Base-by-base conservation (phyloP, 2,113 vertebrate genomes). In the Nibea albiflora region DNA sequence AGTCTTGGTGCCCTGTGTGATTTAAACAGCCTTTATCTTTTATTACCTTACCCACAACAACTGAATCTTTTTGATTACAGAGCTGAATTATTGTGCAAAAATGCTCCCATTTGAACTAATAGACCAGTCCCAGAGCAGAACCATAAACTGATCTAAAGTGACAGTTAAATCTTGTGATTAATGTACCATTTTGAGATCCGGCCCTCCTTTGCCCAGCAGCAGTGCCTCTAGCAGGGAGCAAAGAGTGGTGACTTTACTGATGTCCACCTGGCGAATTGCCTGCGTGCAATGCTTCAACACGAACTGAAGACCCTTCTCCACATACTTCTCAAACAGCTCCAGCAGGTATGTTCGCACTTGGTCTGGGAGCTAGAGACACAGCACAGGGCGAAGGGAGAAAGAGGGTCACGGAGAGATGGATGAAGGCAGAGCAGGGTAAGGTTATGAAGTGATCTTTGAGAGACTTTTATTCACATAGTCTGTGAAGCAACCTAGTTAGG, bases 191-290 rank as follows among this genome's bases (percentile, higher is more conserved):
- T 86, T 83, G 49, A 97, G 82, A 58, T 90, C 89, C 22, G 94
- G 89, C n/a, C 94, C 94, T 71, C 89, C 93, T 46, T 91, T 88
- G 53, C 86, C 92, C 71, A 97, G 87, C 76, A 98, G 80, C 83
- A 97, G 86, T 3, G 96, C 95, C 86, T 97, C 96, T 67, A 98
- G 67, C 66, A 98, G 94, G 82, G 86, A 95, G 86, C 96, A 97
- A 26, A 98, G 95, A 17, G 96, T 95, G 71, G 93, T 93, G 68
- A 97, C 95, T 92, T 98, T 98, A 88, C 96, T 97, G 86, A 97
- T 97, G 73, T 97, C 94, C 88, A 97, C 97, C 89, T 97, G 96
- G 47, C 84, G 75, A 56, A 98, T 96, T 3, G 95, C 96, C 93
- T 97, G 96, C 44, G 47, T 80, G 54, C 96, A 96, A 64, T 93